Evolutionary conservation across 2,888 invertebrate genomes (phyloP), one percentile per base, ranked within the genome.

Genomic region (Tethea ocularis): DNA sequence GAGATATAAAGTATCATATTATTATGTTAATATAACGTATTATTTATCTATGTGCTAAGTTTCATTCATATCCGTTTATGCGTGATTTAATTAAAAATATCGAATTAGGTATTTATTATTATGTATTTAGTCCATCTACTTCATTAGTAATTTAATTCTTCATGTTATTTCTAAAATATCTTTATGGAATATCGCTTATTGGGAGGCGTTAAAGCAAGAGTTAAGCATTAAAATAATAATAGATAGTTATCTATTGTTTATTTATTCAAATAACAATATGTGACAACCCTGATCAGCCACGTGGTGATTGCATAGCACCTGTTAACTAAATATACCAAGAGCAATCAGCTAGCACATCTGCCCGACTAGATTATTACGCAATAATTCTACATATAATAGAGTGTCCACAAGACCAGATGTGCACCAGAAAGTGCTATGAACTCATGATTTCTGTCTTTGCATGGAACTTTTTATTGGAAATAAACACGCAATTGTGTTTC

Each of bases 341-440:
- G 87, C 87, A 92, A 91, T 91, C 90, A 89, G 84, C 89, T 82
- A 76, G 76, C 71, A 72, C 92, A 92, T 89, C 92, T 92, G 92
- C 91, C 74, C 72, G 75, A 73, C 78, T 84, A 82, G 85, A 85
- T 86, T 87, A 88, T 92, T 88, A 86, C 86, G 90, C 88, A 92
- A 91, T 89, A 84, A 84, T 78, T 85, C 79, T 78, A 79, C 77
- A 82, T 77, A 67, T 86, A 86, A 86, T 85, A 76, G 74, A 81
- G 76, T 85, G 82, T 84, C 80, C 78, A 69, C 69, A 72, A 74
- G 66, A 78, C 89, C 91, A 91, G 91, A 91, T 91, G 91, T 82
- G 77, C 76, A 63, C 56, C 62, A 41, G 62, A 63, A 67, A 67
- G 78, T 77, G 81, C 82, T 77, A 82, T 86, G 85, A 88, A 89